Base-by-base conservation (phyloP, 2,113 vertebrate species). In the Sprattus sprattus region DNA sequence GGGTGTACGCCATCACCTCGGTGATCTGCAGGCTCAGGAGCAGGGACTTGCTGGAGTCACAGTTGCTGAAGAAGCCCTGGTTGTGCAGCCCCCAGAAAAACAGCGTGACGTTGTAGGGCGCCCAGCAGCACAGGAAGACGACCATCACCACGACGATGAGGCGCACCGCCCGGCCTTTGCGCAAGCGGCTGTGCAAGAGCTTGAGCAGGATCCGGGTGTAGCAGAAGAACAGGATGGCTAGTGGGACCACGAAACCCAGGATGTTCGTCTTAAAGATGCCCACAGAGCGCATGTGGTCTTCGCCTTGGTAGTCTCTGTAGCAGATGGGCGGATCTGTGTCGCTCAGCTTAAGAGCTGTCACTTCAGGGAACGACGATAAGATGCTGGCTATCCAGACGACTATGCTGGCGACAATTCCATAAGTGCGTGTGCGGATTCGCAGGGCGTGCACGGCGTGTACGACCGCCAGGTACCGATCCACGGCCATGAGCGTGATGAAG, bases 381-480 rank as follows among this genome's bases (percentile, higher is more conserved):
- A 94, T 0, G 2, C 95, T 94, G 20, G 92, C 49, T 16, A 81
- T 22, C 97, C 97, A 99, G 1, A 93, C 94, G 39, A 93, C 2
- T 0, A 0, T 0, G 0, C 96, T 97, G 9, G 96, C 92, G 0
- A 94, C 78, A 54, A 93, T 81, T 39, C 97, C 95, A 0, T 95
- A 94, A 4, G 86, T 86, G 8, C 93, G 93, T 0, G 95, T 96
- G 78, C 96, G 91, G 54, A 93, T 93, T 89, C 90, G 97, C 45
- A 97, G 46, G 0, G 96, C 95, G 81, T 96, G 96, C 88, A 98
- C 92, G 0, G 96, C 96, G 0, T 97, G 96, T 15, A 99, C 97
- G 2, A 99, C 96, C 2, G 97, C 97, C 92, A 98, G 89, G 86
- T 98, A 99, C 10, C 96, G 92, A 84, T 99, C 97, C 0, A 98